Conservation (phyloP, 2,888 invertebrate species). For the Cheilosia vernalis region DNA sequence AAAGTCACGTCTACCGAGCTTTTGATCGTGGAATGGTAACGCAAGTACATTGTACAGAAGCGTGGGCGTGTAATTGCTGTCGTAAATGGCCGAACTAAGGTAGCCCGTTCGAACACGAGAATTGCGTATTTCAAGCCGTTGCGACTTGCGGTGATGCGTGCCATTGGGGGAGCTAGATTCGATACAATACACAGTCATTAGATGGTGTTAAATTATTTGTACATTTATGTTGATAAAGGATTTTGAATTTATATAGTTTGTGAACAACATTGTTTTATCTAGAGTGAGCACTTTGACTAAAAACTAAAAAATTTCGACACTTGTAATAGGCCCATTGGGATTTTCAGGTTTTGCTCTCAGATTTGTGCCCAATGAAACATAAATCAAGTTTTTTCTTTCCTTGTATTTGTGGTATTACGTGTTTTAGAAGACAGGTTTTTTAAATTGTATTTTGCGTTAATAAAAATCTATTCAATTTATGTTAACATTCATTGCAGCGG, state of each 20-base stretch:
- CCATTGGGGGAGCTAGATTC: slow-evolving; percentile 70
- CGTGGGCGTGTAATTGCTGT: slow-evolving; percentile 86
- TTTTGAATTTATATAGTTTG: neutral
- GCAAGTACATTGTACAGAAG: slow-evolving; percentile 96
- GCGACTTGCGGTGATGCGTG: slow-evolving; percentile 58
- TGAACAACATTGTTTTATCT: too few species aligned
- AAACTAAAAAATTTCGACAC: too few species aligned
- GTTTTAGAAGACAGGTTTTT: too few species aligned
- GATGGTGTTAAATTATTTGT: slow-evolving; percentile 23
- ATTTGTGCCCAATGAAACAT: too few species aligned
- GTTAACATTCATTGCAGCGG: too few species aligned
- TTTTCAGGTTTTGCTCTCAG: too few species aligned
- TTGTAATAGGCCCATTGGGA: too few species aligned
- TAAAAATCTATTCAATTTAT: too few species aligned
- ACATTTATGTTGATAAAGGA: slow-evolving; percentile 3
- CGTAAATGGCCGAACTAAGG: slow-evolving; percentile 78
- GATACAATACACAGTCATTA: slow-evolving; percentile 66
- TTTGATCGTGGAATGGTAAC: slow-evolving; percentile 96
- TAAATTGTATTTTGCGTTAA: too few species aligned
- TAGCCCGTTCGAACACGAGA: slow-evolving; percentile 74
- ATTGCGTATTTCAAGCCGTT: slow-evolving; percentile 76
- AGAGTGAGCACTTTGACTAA: too few species aligned
- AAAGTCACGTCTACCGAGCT: slow-evolving; percentile 92
- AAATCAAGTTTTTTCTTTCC: too few species aligned
- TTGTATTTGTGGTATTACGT: too few species aligned